phyloP scores from a whole-genome alignment of 1,140 invertebrate genomes.

The Calliopsis andreniformis region DNA sequence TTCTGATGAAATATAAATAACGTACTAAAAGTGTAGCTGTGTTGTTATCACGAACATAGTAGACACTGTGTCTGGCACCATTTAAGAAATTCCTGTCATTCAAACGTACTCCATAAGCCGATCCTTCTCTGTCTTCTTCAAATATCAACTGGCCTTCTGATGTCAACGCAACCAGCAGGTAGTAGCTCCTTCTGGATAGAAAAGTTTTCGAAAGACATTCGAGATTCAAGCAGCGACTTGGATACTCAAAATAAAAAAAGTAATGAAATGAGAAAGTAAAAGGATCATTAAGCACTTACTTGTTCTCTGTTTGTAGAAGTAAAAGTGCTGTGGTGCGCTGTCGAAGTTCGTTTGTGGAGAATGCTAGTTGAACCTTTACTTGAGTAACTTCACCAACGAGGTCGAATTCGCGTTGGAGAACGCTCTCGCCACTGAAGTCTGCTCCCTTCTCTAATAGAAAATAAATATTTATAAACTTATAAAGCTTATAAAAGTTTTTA shows the following conservation, averaged over 20 bases:
- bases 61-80: conserved; percentile 91
- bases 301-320: conserved; percentile 90
- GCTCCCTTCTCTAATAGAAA: conserved; percentile 90
- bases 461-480: conserved; percentile 79
- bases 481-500: too few species aligned
- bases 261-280: conserved; percentile 26
- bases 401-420: conserved; percentile 88
- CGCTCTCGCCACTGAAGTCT: conserved; percentile 92
- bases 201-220: conserved; percentile 53
- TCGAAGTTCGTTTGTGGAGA: conserved; percentile 89
- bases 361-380: conserved; percentile 90
- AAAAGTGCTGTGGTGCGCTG: conserved; percentile 89
- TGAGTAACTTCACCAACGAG: conserved; percentile 86
- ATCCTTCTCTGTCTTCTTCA: conserved; percentile 91
- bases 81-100: conserved; percentile 91
- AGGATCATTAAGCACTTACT: conserved; percentile 80
- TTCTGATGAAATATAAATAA: conserved; percentile 8
- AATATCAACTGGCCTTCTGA: conserved; percentile 91
- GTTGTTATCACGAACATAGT: conserved; percentile 88
- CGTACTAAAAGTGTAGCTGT: conserved; percentile 85
- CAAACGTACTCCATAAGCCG: conserved; percentile 86
- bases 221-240: conserved; percentile 6
- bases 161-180: conserved; percentile 90
- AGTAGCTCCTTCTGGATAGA: conserved; percentile 88
- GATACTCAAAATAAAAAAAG: background rate